A percentile compares a stretch with the other conserved stretches of the same genome.
phyloP scores from a whole-genome alignment of 2,113 vertebrate species.

The Pyrgilauda ruficollis region DNA sequence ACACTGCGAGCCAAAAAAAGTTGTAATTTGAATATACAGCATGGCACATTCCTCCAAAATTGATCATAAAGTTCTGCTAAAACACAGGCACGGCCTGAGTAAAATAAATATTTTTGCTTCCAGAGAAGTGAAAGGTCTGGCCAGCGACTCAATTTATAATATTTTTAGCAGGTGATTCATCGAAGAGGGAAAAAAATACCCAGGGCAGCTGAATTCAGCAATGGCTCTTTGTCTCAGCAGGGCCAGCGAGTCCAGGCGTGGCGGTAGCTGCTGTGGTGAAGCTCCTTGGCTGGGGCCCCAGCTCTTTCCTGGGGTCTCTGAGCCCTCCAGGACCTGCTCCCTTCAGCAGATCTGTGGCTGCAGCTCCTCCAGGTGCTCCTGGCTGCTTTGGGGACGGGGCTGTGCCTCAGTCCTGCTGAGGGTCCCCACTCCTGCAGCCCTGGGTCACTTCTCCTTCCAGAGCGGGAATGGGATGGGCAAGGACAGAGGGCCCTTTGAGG shows the following conservation, averaged over 20 bases:
- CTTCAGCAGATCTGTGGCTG: neutral
- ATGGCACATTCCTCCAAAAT: constrained; percentile 61
- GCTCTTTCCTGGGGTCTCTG: neutral
- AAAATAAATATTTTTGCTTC: constrained; percentile 65
- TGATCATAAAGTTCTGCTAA: constrained; percentile 51
- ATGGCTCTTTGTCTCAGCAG: constrained; percentile 39
- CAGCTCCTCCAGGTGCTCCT: neutral
- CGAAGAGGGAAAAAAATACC: constrained; percentile 48
- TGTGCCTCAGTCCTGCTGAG: accelerated
- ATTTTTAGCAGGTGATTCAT: constrained; percentile 67
- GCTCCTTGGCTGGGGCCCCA: neutral
- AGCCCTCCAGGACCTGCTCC: neutral
- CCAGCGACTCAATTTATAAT: constrained; percentile 1
- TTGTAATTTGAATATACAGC: constrained; percentile 53
- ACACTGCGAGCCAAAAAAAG: neutral
- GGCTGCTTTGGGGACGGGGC: neutral
- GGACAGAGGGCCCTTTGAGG: neutral
- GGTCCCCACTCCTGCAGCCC: neutral
- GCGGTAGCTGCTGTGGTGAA: neutral
- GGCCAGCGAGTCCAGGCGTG: accelerated
- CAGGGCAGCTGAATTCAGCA: constrained; percentile 53
- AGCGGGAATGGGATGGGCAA: neutral
- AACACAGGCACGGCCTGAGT: constrained; percentile 27
- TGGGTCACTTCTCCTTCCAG: neutral
- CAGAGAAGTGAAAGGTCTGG: constrained; percentile 54